Conservation (phyloP, 2,113 vertebrate species). For the Otis tarda region DNA sequence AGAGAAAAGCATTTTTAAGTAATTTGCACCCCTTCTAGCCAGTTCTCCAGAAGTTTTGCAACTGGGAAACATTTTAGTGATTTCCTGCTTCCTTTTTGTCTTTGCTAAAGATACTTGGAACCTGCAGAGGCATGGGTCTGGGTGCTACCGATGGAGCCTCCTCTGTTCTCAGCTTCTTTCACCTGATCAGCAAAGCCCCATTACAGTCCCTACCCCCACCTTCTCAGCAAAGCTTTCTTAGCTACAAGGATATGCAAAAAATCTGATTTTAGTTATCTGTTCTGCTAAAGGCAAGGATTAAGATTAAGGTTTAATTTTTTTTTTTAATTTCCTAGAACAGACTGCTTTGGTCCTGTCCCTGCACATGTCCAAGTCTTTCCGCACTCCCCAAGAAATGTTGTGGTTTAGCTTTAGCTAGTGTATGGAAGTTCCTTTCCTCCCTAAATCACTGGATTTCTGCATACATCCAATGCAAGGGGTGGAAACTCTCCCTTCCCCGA, state of each 20-base stretch:
- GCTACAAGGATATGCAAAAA: constrained; percentile 11
- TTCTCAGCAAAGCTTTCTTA: constrained; percentile 4
- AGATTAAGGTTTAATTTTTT: neutral
- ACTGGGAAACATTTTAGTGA: neutral
- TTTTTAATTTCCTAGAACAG: neutral
- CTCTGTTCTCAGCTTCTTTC: neutral
- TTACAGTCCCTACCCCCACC: neutral
- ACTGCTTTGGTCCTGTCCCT: neutral
- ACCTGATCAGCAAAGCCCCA: neutral
- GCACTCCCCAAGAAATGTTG: neutral
- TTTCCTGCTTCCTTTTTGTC: neutral
- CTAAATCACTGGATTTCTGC: neutral
- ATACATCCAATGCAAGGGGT: fast-evolving
- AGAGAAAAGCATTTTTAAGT: neutral
- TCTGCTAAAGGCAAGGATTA: neutral
- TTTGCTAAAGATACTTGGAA: neutral
- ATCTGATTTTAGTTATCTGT: constrained; percentile 11
- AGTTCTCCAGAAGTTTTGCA: neutral
- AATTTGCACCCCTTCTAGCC: neutral
- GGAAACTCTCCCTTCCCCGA: neutral
- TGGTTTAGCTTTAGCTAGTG: neutral
- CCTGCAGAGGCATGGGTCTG: neutral
- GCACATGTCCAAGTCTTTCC: neutral
- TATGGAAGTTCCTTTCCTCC: neutral
- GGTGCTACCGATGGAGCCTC: neutral